Percentiles rank a stretch among this genome's conserved stretches.
These are phyloP conservation scores for Pelecanoides urinatrix DNA, from an alignment of 2,113 vertebrate species.

Conservation along the genomic window DNA sequence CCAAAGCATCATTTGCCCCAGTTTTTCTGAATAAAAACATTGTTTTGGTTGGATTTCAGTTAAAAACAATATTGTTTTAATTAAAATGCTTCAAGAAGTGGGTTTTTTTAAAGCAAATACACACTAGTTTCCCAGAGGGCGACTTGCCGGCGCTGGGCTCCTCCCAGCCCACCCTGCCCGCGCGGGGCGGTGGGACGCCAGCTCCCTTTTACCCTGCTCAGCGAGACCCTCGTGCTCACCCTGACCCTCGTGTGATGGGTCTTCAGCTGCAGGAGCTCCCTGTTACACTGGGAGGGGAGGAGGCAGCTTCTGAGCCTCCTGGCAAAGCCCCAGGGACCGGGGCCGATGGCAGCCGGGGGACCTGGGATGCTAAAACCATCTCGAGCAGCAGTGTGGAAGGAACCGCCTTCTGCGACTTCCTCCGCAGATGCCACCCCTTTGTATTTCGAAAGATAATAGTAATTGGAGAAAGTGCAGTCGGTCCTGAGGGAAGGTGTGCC, in stretches of 20 bases:
- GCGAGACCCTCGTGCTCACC: fast-evolving
- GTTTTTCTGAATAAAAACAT: background rate
- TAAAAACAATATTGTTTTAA: slow-evolving; percentile 22
- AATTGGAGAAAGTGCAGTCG: background rate
- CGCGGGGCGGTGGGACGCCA: fast-evolving
- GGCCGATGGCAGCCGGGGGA: fast-evolving
- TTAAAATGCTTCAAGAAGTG: slow-evolving; percentile 1
- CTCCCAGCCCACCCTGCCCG: background rate
- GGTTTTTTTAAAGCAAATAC: background rate
- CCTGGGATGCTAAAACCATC: background rate
- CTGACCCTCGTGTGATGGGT: background rate
- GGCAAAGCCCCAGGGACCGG: background rate
- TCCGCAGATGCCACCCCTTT: background rate
- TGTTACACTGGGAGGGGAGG: fast-evolving
- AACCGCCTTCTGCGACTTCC: background rate
- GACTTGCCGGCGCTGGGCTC: fast-evolving
- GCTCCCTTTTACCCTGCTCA: background rate
- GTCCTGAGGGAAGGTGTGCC: background rate
- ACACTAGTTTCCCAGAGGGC: background rate
- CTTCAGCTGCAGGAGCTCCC: background rate
- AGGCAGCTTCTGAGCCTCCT: background rate
- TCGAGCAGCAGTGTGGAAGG: background rate
- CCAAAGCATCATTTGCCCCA: background rate
- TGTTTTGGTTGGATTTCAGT: background rate
- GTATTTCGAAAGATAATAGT: background rate